Percentiles rank a stretch among this genome's conserved stretches.
These are phyloP conservation scores for Sylvilagus bachmani DNA, from an alignment of 2,113 vertebrate species.

Conservation along the genomic window DNA sequence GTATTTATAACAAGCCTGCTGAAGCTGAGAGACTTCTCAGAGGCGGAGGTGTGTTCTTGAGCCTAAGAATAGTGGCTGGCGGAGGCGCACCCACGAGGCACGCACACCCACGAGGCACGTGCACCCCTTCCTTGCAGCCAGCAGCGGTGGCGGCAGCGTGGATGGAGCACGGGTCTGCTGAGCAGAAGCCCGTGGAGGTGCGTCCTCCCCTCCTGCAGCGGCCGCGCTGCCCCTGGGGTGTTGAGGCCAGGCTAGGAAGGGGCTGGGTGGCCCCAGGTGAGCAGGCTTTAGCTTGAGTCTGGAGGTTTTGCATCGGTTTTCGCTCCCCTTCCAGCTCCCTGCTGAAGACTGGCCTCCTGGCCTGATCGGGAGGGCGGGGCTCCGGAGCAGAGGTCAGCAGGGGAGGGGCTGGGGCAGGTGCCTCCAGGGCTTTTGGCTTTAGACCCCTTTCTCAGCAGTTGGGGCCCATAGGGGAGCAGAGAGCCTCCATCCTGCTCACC, in stretches of 20 bases:
- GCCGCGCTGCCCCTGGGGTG: background rate
- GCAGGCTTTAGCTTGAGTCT: background rate
- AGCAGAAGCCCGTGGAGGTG: background rate
- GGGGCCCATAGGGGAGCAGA: background rate
- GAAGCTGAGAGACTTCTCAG: conserved; percentile 44
- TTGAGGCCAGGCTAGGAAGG: background rate
- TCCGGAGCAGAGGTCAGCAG: background rate
- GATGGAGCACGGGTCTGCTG: background rate
- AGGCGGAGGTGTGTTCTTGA: conserved; percentile 54
- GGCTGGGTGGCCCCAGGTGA: background rate
- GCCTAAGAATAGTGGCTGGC: conserved; percentile 64
- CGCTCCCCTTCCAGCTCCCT: too few species aligned
- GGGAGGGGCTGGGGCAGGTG: background rate
- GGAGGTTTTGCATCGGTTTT: background rate
- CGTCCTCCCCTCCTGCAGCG: background rate
- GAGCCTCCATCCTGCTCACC: background rate
- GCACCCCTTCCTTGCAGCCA: background rate
- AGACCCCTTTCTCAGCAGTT: background rate
- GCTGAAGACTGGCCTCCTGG: background rate
- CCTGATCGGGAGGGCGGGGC: background rate
- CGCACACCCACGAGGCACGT: too few species aligned
- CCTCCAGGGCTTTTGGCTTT: background rate
- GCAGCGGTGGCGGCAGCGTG: background rate
- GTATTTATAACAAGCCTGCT: conserved; percentile 51
- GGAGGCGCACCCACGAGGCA: too few species aligned